These are phyloP conservation scores for Condylura cristata DNA, from an alignment of 2,113 vertebrate species.

Conservation along the genomic window DNA sequence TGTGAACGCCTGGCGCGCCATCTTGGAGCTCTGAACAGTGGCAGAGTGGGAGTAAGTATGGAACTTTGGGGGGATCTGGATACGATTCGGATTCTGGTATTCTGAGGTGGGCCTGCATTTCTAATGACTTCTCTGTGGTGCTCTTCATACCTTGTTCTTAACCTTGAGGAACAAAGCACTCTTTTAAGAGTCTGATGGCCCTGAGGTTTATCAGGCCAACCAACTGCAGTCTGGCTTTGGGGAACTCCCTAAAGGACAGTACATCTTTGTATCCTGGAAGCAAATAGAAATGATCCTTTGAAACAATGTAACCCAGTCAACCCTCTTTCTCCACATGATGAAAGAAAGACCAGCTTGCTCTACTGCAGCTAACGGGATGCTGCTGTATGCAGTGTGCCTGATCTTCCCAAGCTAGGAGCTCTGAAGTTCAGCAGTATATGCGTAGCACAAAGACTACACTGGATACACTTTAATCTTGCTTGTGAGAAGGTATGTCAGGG, in stretches of 20 bases:
- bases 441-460: not conserved
- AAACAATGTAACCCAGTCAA: not conserved
- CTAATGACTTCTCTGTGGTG: not conserved
- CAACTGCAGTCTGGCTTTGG: not conserved
- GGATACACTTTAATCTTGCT: conserved; percentile 26
- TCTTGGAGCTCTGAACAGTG: not conserved
- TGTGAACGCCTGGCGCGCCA: not conserved
- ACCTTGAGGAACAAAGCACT: not conserved
- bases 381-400: not conserved
- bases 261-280: conserved; percentile 34
- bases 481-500: not conserved
- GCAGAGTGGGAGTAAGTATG: not conserved
- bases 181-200: not conserved
- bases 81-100: not conserved
- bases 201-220: not conserved
- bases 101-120: not conserved
- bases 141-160: not conserved
- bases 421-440: not conserved
- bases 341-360: not conserved
- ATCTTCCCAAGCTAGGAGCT: not conserved
- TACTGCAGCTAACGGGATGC: conserved; percentile 13
- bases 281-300: conserved; percentile 8
- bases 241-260: not conserved
- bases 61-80: not conserved
- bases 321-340: not conserved